These are phyloP conservation scores for Formica exsecta DNA, from an alignment of 1,140 invertebrate species.

Conservation along the genomic window DNA sequence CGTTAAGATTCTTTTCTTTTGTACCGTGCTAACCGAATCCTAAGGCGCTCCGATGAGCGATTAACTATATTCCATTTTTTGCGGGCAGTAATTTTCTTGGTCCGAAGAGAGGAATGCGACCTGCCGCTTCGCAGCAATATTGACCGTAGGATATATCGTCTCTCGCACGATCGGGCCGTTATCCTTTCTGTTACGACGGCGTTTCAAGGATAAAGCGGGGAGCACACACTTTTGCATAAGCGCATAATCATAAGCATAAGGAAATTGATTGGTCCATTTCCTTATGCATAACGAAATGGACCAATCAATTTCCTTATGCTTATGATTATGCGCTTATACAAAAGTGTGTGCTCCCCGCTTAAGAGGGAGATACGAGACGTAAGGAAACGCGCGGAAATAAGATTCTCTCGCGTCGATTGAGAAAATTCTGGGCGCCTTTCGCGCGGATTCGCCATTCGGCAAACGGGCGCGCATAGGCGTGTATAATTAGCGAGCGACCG, in stretches of 20 bases:
- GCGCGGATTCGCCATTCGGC: constrained; percentile 57
- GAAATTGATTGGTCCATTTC: too few species aligned
- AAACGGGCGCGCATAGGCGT: constrained; percentile 68
- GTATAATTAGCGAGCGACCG: constrained; percentile 85
- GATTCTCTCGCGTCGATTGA: constrained; percentile 21
- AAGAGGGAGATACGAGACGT: background rate
- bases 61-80: constrained; percentile 26
- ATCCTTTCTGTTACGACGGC: constrained; percentile 28
- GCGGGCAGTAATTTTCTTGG: background rate
- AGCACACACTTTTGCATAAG: too few species aligned
- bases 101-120: background rate
- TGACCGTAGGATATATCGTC: background rate
- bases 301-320: too few species aligned
- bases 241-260: too few species aligned
- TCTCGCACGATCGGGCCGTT: constrained; percentile 15
- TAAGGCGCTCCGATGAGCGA: constrained; percentile 13
- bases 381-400: constrained; percentile 15
- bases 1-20: background rate
- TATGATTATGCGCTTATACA: too few species aligned
- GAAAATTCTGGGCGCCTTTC: constrained; percentile 59
- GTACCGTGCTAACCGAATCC: background rate
- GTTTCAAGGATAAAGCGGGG: constrained; percentile 22
- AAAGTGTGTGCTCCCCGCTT: background rate
- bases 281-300: too few species aligned
- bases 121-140: constrained; percentile 11